Evolutionary conservation across 1,140 invertebrate species (phyloP), one percentile per base, ranked within the genome.

Genomic region (Chlorops oryzae): DNA sequence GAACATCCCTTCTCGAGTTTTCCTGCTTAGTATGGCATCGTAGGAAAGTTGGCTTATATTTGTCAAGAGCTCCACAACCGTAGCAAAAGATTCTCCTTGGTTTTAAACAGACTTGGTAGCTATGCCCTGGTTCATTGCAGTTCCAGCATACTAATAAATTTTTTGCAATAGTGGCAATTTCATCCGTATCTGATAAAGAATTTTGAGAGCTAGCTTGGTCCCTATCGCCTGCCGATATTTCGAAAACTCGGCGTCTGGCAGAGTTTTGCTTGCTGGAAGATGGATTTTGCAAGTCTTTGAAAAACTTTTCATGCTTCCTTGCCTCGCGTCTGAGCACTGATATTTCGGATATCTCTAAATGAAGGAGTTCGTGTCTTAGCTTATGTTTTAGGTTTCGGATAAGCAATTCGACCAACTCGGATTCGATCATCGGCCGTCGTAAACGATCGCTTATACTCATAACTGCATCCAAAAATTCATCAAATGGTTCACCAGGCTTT

Each of bases 21-120:
- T 44, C 42, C 22, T 23, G n/a, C 24, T 15, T 24, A 17, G 5
- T 24, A 2, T 20, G 37, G 20, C 32, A 46, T 46, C 37, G 34
- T 2, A 32, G 1, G n/a, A 39, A 43, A 23, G 28, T 22, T n/a
- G 48, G 48, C 24, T 41, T 50, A 43, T 50, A 50, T 4, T 20
- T 40, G 37, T 50, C 27, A 4, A 25, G 13, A 15, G 38, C 21
- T 9, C 48, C 48, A 12, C 46, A 53, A 9, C 51, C 47, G 17
- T 53, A 43, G n/a, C 45, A 53, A 49, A 53, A 53, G 6, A 53
- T 32, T 15, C 35, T 23, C 13, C 40, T 20, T 10, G 25, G 13
- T 17, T 3, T 22, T 17, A 48, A 9, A 44, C 41, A 44, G 5
- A 24, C 20, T 44, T 44, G 20, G 15, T 24, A 23, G 5, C 3